Conservation (phyloP, 2,888 invertebrate genomes). For the Ormia ochracea region DNA sequence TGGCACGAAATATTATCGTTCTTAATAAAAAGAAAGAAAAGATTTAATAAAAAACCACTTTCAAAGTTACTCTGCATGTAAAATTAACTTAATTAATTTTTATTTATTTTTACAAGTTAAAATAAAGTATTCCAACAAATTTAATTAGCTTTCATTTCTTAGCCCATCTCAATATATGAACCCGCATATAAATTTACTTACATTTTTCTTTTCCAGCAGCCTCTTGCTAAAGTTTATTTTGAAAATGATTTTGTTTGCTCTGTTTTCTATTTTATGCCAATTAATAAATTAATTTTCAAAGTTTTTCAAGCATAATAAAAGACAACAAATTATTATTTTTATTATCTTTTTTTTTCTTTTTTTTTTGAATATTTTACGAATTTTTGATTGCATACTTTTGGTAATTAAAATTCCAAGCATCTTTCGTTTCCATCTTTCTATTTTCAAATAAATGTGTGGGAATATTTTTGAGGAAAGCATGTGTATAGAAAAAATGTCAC, state of each 20-base stretch:
- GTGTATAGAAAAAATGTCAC: not conserved
- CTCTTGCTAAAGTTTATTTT: not conserved
- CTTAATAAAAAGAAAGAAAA: no score
- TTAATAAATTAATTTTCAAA: constrained; percentile 41
- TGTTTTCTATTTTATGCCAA: not conserved
- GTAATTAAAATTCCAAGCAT: constrained; percentile 16
- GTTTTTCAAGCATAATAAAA: constrained; percentile 18
- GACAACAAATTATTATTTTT: constrained; percentile 14
- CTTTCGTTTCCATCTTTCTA: not conserved
- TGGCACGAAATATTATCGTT: no score
- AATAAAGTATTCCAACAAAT: not conserved
- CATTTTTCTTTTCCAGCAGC: not conserved
- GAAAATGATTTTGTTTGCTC: not conserved
- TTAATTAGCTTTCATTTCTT: not conserved
- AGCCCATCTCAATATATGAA: not conserved
- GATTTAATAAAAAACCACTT: no score
- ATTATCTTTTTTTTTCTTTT: no score
- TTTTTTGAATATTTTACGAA: not conserved
- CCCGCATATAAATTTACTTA: not conserved
- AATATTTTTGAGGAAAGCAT: not conserved
- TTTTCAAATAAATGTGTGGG: not conserved
- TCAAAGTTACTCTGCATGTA: not conserved
- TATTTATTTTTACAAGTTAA: not conserved
- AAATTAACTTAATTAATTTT: not conserved
- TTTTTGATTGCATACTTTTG: not conserved